Conservation (phyloP, 2,888 invertebrate genomes). For the Philopedon plagiatum region DNA sequence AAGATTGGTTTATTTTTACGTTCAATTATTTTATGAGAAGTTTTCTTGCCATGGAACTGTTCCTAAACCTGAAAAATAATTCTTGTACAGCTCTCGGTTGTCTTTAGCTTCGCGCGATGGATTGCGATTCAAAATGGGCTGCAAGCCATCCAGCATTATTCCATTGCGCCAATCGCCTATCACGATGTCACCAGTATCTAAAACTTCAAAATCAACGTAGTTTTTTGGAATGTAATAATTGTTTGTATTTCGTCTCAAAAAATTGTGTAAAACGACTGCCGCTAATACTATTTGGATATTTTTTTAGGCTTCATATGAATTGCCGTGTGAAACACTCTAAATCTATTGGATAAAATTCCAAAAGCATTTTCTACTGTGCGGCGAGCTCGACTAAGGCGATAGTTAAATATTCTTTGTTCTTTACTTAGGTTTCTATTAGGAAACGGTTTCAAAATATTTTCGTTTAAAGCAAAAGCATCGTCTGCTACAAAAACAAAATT, state of each 20-base stretch:
- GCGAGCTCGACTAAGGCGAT: too few species aligned
- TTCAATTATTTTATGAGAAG: not conserved
- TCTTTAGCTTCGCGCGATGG: conserved; percentile 1
- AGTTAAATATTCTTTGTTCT: too few species aligned
- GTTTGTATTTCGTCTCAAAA: conserved; percentile 17
- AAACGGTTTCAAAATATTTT: too few species aligned
- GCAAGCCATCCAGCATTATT: conserved; percentile 8
- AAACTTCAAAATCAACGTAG: conserved; percentile 11
- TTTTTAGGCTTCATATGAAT: conserved; percentile 20
- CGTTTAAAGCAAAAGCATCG: too few species aligned
- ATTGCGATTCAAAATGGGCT: conserved; percentile 8
- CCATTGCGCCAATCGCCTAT: conserved; percentile 19
- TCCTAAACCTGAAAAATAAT: conserved; percentile 3
- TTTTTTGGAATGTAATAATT: conserved; percentile 6
- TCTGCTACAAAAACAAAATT: too few species aligned
- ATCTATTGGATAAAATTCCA: too few species aligned
- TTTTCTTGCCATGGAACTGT: conserved; percentile 21
- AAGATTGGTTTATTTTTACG: conserved; percentile 1
- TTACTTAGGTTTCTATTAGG: too few species aligned
- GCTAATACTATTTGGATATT: conserved; percentile 30
- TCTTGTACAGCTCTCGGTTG: not conserved
- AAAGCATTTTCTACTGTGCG: too few species aligned
- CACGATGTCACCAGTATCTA: conserved; percentile 13
- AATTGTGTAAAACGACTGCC: conserved; percentile 32
- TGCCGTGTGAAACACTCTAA: conserved; percentile 10